These are phyloP conservation scores for Apogon talboti DNA, from an alignment of 2,797 vertebrate species.

Conservation along the genomic window DNA sequence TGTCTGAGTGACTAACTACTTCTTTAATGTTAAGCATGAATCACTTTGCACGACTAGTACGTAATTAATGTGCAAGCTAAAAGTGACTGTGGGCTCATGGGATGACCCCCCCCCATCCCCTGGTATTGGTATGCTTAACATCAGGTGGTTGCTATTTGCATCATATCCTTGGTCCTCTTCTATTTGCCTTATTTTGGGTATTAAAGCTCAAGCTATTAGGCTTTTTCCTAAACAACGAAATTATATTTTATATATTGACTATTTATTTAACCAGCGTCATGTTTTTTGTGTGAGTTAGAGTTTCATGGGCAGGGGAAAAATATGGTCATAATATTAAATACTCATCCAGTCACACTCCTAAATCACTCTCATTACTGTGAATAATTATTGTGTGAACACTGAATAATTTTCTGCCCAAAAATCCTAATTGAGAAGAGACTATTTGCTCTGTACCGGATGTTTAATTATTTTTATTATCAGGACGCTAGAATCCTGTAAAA, in stretches of 20 bases:
- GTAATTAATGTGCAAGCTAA: conserved; percentile 37
- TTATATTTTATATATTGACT: not conserved
- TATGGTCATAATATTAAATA: conserved; percentile 23
- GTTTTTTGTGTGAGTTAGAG: not conserved
- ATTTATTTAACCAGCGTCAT: not conserved
- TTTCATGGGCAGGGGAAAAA: conserved; percentile 4
- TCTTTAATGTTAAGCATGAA: conserved; percentile 26
- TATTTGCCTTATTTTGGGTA: not conserved
- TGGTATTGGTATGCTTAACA: conserved; percentile 14
- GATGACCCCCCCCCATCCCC: conserved; percentile 8
- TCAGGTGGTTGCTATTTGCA: conserved; percentile 15
- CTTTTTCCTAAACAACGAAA: too few species aligned
- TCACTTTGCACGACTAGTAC: conserved; percentile 13
- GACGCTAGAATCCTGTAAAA: conserved; percentile 43
- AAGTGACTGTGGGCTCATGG: conserved; percentile 3
- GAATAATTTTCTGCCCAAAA: conserved; percentile 49
- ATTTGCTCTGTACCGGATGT: conserved; percentile 25
- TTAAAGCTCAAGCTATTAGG: not conserved
- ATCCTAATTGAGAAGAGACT: conserved; percentile 44
- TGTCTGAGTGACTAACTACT: conserved; percentile 15
- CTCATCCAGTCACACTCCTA: conserved; percentile 15
- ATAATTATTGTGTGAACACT: conserved; percentile 52
- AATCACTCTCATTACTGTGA: conserved; percentile 48
- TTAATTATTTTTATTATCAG: conserved; percentile 58
- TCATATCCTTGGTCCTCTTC: conserved; percentile 15